Base-by-base conservation (phyloP, 1,140 invertebrate species). In the Papilio helenus region DNA sequence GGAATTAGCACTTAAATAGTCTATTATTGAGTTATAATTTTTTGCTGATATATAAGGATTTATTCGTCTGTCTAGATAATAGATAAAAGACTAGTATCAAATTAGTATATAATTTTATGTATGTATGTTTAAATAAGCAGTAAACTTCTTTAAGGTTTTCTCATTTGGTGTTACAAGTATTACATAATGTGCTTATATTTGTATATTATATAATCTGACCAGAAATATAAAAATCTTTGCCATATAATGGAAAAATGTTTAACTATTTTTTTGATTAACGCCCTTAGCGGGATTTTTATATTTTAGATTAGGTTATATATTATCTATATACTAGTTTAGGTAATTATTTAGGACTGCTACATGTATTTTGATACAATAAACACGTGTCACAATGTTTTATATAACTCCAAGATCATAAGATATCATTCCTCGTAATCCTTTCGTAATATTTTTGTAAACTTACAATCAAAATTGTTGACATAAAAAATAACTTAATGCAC, bases 291-390 rank as follows among this genome's bases (percentile, higher is more conserved):
- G 34, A 39, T 39, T 39, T 49, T 18, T 7, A 49, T 49, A 49
- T 16, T 49, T 49, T 18, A 49, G 14, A 10, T 49, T 16, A 46
- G 46, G 16, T 4, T 18, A 65, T 26, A 26, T 12, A 26, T 3
- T 34, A 34, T 34, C 34, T 34, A 34, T 39, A 39, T 39, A 39
- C 34, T 39, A 39, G 34, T 39, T 39, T 23, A 10, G 20, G 23
- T 9, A 61, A 61, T 23, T 23, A 14, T 61, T 61, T 61, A 23
- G n/a, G 20, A 26, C 4, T 23, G 20, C 9, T 23, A 20, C n/a
- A n/a, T n/a, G n/a, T 58, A 61, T 61, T 61, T 61, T 61, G 58
- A 61, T 26, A 61, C 23, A 58, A 23, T 58, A 58, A 5, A 39
- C 34, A 39, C 34, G 7, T 39, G 34, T 39, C 34, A 39, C 34